A percentile compares a stretch with the other conserved stretches of the same genome.
These are phyloP conservation scores for Cerastis leucographa DNA, from an alignment of 2,888 invertebrate genomes.

Conservation along the genomic window DNA sequence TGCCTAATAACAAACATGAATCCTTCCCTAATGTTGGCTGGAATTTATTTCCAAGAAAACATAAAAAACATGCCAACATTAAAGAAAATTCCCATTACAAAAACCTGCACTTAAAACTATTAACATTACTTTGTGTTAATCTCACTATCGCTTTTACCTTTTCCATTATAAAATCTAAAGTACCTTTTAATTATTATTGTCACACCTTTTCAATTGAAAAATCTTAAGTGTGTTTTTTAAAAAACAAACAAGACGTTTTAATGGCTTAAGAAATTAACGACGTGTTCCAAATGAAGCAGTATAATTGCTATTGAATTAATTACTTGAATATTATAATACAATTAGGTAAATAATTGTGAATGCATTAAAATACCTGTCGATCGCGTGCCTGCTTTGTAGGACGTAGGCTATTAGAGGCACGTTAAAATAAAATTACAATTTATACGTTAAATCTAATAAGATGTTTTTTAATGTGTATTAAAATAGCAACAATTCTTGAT, in stretches of 20 bases:
- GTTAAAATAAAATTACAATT: constrained; percentile 39
- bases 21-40: too few relatives aligned
- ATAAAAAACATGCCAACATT: background rate
- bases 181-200: background rate
- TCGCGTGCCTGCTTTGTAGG: constrained; percentile 70
- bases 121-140: background rate
- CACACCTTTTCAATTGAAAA: background rate
- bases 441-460: constrained; percentile 23
- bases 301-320: constrained; percentile 39
- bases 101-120: background rate
- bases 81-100: background rate
- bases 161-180: background rate
- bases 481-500: constrained; percentile 10
- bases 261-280: constrained; percentile 13
- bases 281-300: constrained; percentile 39
- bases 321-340: constrained; percentile 51
- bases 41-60: background rate
- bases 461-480: constrained; percentile 14
- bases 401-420: constrained; percentile 67
- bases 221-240: constrained; percentile 15
- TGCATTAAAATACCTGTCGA: constrained; percentile 66
- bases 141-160: background rate
- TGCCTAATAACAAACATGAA: too few relatives aligned
- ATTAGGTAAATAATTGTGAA: constrained; percentile 55
- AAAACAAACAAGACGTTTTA: constrained; percentile 23